Base-by-base conservation (phyloP, 2,113 vertebrate genomes). In the Melanostigma gelatinosum region DNA sequence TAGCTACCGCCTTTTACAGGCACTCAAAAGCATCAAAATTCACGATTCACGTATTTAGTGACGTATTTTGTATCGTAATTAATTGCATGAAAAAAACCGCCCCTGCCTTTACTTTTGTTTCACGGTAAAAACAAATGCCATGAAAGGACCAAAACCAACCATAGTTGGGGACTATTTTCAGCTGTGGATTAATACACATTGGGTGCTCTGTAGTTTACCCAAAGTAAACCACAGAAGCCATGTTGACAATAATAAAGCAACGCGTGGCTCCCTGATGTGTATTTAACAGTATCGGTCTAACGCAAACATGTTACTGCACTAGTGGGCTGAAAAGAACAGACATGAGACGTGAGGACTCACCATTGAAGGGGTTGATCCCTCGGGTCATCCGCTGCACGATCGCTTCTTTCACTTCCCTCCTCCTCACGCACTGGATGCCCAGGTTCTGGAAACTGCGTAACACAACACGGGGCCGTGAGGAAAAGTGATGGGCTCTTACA, bases 381-480 rank as follows among this genome's bases (percentile, higher is more conserved):
- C 94, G 95, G 0, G 87, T 90, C 75, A 98, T 96, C 88, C 98
- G 95, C 93, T 96, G 95, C 85, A 96, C 58, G 88, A 99, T 96
- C 0, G 98, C 97, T 50, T 99, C 98, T 87, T 96, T 98, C 78
- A 99, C 95, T 85, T 99, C 98, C 89, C 95, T 97, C 92, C 98
- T 97, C 90, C 97, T 96, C 83, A 99, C 97, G 89, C 98, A 99
- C 81, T 98, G 98, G 93, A 99, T 99, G 3, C 98, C 98, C 94
- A 99, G 91, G 87, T 99, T 99, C 95, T 99, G 98, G 92, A 99
- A 99, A 79, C 98, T 99, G 78, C 20, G 38, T 73, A 57, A 52
- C 0, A 44, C 1, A 73, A 40, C 18, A 40, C 15, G 48, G 38
- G 4, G 8, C 4, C 0, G 36, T 77, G 40, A 85, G 52, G 44